Base-by-base conservation (phyloP, 2,113 vertebrate species). In the Neolamprologus sp. region DNA sequence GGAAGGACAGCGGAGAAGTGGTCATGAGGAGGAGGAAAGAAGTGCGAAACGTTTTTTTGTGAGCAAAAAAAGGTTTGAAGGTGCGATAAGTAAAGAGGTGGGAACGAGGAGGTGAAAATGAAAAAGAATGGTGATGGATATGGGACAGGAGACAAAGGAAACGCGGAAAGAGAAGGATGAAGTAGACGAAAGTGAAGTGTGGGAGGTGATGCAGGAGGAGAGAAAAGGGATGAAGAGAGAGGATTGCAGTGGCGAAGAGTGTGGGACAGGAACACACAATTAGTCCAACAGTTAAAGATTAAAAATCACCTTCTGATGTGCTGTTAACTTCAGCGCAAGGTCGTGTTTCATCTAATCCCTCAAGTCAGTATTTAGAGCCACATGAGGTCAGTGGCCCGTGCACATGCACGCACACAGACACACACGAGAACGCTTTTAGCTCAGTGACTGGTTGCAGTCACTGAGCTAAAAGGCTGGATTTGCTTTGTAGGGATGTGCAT, bases 51-150 rank as follows among this genome's bases (percentile, higher is more conserved):
- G 7, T 68, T 33, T 37, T 14, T 14, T 37, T 14, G 3, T 57
- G 58, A 49, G 51, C 28, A 42, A 73, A 12, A 75, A 49, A 71
- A 82, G 37, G 71, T 88, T 79, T 55, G 54, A 57, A 71, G 37
- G 87, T 85, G 85, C 78, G 75, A 89, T 80, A 65, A 81, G 31
- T 51, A 54, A 81, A 23, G 45, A 75, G 82, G 57, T 23, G 82
- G 28, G 16, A 85, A 86, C 7, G 81, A 88, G 87, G 84, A 91
- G 92, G 79, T 86, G 82, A 31, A 83, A 90, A 89, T 78, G 0
- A 78, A 11, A 49, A 79, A 47, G 16, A 79, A 81, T 28, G 33
- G 86, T 45, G 82, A 42, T 2, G 5, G 21, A 51, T 79, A 82
- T 58, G 31, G 21, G 40, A 78, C 28, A 79, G 21, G 26, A 60